Evolutionary conservation across 2,113 vertebrate genomes (phyloP).

Genomic region (Piprites chloris): DNA sequence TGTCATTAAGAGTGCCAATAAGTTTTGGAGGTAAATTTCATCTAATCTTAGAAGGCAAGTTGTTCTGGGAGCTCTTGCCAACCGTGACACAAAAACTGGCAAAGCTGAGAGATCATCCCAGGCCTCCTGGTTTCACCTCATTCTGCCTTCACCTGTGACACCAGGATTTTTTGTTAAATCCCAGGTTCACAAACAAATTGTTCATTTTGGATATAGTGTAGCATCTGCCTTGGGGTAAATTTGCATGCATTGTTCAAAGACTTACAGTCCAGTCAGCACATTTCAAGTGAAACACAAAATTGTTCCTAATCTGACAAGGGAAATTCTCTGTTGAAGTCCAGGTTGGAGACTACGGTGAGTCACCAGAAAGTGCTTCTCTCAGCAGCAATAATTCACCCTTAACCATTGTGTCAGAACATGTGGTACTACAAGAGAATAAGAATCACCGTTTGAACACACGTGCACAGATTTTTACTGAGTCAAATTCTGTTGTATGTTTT

Average conservation of each 20-base stretch:
- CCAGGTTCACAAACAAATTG: background rate
- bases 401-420: background rate
- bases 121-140: background rate
- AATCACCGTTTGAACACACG: background rate
- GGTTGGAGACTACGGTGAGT: background rate
- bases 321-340: background rate
- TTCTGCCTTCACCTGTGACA: background rate
- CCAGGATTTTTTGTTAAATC: background rate
- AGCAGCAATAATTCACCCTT: background rate
- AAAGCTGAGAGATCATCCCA: background rate
- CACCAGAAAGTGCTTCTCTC: background rate
- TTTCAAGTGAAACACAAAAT: background rate
- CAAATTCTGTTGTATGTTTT: background rate
- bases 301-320: background rate
- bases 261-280: background rate
- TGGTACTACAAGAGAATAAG: background rate
- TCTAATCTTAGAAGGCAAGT: background rate
- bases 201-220: background rate
- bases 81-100: background rate
- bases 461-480: background rate
- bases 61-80: background rate
- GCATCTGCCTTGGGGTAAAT: background rate
- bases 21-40: background rate
- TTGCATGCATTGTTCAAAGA: background rate
- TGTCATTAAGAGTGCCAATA: background rate